Conservation (phyloP, 1,140 invertebrate genomes). For the Oryzaephilus surinamensis region DNA sequence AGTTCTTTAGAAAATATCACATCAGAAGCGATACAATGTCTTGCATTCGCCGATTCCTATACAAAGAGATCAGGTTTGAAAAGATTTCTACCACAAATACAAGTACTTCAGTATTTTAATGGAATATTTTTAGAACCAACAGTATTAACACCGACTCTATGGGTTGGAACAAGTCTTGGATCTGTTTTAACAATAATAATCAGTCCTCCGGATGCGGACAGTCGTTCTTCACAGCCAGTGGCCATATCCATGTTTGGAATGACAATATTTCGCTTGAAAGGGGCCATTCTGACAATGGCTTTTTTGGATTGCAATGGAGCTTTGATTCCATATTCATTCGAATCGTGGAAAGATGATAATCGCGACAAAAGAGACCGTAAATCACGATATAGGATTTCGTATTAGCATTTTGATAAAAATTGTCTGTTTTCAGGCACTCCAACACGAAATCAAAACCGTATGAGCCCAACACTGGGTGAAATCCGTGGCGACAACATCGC, state of each 20-base stretch:
- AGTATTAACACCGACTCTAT: constrained; percentile 71
- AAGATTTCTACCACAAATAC: background rate
- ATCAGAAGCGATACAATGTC: constrained; percentile 89
- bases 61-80: constrained; percentile 87
- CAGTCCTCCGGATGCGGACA: constrained; percentile 68
- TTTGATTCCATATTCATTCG: constrained; percentile 71
- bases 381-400: constrained; percentile 17
- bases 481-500: constrained; percentile 44
- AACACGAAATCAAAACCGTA: constrained; percentile 51
- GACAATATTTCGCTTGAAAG: constrained; percentile 89
- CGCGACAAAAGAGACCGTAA: constrained; percentile 55
- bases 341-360: constrained; percentile 79
- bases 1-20: constrained; percentile 94
- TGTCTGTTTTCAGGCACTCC: constrained; percentile 45
- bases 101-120: constrained; percentile 1
- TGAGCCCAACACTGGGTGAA: constrained; percentile 59
- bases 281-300: constrained; percentile 83
- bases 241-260: constrained; percentile 82
- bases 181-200: constrained; percentile 88
- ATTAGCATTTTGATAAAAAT: constrained; percentile 4
- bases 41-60: constrained; percentile 92
- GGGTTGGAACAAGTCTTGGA: constrained; percentile 92
- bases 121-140: constrained; percentile 51
- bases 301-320: constrained; percentile 91
- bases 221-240: constrained; percentile 78